phyloP scores from a whole-genome alignment of 2,888 invertebrate genomes.

The Macaria notata region DNA sequence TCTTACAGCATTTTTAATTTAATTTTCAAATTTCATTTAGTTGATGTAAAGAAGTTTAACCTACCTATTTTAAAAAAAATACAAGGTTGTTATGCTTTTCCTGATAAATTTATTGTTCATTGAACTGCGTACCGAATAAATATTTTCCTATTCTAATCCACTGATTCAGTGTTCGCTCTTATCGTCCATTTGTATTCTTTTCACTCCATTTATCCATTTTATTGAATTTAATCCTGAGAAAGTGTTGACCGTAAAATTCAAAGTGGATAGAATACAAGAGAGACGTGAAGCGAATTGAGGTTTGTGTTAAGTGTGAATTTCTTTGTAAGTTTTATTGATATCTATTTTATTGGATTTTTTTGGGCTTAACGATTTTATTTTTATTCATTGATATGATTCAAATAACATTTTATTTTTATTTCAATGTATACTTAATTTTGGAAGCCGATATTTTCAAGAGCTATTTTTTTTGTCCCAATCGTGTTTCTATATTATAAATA shows the following conservation, averaged over 20 bases:
- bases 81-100: too few relatives aligned
- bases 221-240: slow-evolving; percentile 38
- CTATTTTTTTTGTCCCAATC: too few relatives aligned
- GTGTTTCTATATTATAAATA: too few relatives aligned
- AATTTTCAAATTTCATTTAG: too few relatives aligned
- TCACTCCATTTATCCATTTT: slow-evolving; percentile 47
- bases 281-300: slow-evolving; percentile 36
- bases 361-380: background rate
- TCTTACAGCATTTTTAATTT: too few relatives aligned
- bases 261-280: slow-evolving; percentile 32
- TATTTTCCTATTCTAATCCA: slow-evolving; percentile 19
- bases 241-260: slow-evolving; percentile 37
- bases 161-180: slow-evolving; percentile 36
- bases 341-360: slow-evolving; percentile 16
- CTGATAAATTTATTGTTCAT: too few relatives aligned
- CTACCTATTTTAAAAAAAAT: too few relatives aligned
- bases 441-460: too few relatives aligned
- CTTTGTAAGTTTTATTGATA: slow-evolving; percentile 8
- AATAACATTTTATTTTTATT: too few relatives aligned
- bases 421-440: too few relatives aligned
- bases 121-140: too few relatives aligned
- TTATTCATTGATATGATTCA: background rate
- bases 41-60: too few relatives aligned
- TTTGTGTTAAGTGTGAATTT: slow-evolving; percentile 24
- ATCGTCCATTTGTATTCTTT: slow-evolving; percentile 55